Base-by-base conservation (phyloP, 1,140 invertebrate species). In the Proales similis region DNA sequence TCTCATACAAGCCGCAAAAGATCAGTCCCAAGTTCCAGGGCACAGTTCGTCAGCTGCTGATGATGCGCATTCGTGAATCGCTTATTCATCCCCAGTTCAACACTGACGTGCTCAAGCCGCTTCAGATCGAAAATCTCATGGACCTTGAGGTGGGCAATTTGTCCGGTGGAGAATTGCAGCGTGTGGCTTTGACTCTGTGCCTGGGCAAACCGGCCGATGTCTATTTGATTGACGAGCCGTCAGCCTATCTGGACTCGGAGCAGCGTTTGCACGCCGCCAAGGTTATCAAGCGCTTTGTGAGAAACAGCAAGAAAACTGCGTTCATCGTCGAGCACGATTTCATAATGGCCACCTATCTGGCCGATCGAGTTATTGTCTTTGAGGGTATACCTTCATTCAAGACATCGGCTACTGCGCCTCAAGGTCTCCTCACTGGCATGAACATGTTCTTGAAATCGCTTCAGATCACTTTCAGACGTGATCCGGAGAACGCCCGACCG, bases 241-340 rank as follows among this genome's bases (percentile, higher is more conserved):
- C 92, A 14, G 95, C 95, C 32, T 98, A 99, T 77, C 79, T 99
- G 60, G 95, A 99, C 79, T 99, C 95, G 5, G 95, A 99, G 73
- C 95, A 99, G 78, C 94, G 95, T 95, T 81, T 99, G 29, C 89
- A 96, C 63, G 92, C 93, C 60, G 93, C 95, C 65, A 98, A 98
- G 82, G 94, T 97, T 70, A 96, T 97, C 66, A 96, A 95, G 77
- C 81, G 90, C 67, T 98, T 95, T 73, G 95, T 99, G 75, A 79
- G 99, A 33, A 94, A 99, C 71, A 90, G 94, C 0, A 99, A 99
- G 79, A 94, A 96, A 74, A 99, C 94, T 24, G 95, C 92, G 26
- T 99, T 99, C 76, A 86, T 99, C 26, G 95, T 99, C 0, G 95
- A 99, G 82, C 95, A 99, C 83, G 95, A 99, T 82, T 98, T 98